phyloP scores from a whole-genome alignment of 2,797 vertebrate genomes.

The Bovichtus diacanthus region DNA sequence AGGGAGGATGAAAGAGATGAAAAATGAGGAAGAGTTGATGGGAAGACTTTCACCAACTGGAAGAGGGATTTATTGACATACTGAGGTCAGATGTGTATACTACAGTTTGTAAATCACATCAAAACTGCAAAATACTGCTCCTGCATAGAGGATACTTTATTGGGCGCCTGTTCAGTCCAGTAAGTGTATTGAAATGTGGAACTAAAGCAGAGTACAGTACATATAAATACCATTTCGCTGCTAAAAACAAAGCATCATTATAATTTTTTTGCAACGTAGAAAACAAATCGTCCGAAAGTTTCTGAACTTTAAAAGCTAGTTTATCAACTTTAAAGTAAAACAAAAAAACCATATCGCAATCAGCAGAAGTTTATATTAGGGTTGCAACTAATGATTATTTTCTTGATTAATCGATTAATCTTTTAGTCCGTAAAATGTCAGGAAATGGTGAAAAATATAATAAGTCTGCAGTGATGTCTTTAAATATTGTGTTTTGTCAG shows the following conservation, averaged over 20 bases:
- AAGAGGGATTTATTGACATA: constrained; percentile 74
- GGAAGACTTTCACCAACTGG: constrained; percentile 76
- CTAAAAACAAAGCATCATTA: neutral
- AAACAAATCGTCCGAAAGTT: constrained; percentile 29
- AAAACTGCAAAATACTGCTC: constrained; percentile 70
- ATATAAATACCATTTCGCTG: constrained; percentile 16
- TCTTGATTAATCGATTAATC: too few species aligned
- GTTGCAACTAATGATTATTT: too few species aligned
- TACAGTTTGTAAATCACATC: constrained; percentile 74
- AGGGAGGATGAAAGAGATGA: constrained; percentile 66
- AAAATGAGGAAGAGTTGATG: constrained; percentile 70
- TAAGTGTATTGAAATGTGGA: constrained; percentile 65
- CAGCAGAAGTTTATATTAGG: neutral
- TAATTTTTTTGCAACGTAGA: neutral
- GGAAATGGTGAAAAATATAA: too few species aligned
- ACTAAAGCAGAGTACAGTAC: neutral
- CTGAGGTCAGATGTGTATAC: constrained; percentile 69
- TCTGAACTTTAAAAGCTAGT: constrained; percentile 5
- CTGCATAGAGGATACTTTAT: constrained; percentile 58
- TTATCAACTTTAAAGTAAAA: constrained; percentile 32
- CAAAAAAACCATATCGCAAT: constrained; percentile 20
- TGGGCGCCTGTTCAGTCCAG: constrained; percentile 57
- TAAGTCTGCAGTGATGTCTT: too few species aligned
- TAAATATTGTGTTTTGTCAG: too few species aligned
- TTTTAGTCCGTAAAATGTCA: too few species aligned